Percentiles rank a stretch among this genome's conserved stretches.
These are phyloP conservation scores for Prionailurus viverrinus DNA, from an alignment of 2,113 vertebrate genomes.

Conservation along the genomic window DNA sequence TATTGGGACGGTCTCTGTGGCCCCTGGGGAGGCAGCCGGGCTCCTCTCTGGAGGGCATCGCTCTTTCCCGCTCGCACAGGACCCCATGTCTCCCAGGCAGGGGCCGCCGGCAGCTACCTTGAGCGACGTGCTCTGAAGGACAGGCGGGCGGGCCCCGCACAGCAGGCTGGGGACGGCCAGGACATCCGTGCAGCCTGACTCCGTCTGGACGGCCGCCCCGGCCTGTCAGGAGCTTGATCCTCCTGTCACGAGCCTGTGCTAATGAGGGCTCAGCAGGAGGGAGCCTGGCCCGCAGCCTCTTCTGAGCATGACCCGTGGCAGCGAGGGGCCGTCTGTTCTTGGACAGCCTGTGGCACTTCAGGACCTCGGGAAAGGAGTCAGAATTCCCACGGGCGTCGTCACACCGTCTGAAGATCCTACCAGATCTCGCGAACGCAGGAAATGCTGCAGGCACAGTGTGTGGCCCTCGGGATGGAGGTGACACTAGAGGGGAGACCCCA, in stretches of 20 bases:
- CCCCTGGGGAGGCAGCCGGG: fast-evolving
- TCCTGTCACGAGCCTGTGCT: not conserved
- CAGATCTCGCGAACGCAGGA: not conserved
- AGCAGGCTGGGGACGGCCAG: not conserved
- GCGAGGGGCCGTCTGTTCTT: not conserved
- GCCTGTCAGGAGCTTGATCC: fast-evolving
- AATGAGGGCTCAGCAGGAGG: not conserved
- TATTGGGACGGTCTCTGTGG: not conserved
- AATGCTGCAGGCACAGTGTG: too few relatives aligned
- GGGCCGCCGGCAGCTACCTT: not conserved
- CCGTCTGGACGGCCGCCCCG: not conserved
- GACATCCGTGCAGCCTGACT: fast-evolving
- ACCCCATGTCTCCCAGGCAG: not conserved
- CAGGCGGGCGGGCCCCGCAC: fast-evolving
- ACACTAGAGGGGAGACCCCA: not conserved
- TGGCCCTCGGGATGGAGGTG: too few relatives aligned
- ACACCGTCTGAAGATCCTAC: not conserved
- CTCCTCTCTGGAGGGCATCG: fast-evolving
- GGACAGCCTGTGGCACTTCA: not conserved
- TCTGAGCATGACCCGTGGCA: not conserved
- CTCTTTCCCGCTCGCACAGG: not conserved
- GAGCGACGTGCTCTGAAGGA: not conserved
- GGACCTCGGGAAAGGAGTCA: not conserved
- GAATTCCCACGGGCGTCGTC: not conserved
- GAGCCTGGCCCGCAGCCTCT: not conserved